Evolutionary conservation across 1,140 invertebrate species (phyloP).

Genomic region (Aporrectodea caliginosa): DNA sequence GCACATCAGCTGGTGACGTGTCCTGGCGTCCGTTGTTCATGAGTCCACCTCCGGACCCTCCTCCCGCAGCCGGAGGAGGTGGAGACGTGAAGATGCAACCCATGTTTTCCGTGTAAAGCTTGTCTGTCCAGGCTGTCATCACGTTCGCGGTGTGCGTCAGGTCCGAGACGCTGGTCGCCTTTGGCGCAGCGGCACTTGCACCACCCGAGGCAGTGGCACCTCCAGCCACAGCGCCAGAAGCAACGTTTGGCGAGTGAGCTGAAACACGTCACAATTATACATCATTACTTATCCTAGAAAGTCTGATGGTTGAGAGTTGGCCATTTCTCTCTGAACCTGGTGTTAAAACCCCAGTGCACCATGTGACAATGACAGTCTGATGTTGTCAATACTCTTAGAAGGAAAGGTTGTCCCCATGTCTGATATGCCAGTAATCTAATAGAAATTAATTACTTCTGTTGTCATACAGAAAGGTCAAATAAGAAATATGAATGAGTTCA

Average conservation of each 20-base stretch:
- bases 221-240: neutral
- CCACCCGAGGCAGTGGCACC: neutral
- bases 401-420: too few relatives aligned
- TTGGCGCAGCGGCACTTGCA: conserved; percentile 16
- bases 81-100: conserved; percentile 33
- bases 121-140: conserved; percentile 13
- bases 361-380: too few relatives aligned
- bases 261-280: neutral
- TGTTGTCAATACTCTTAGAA: too few relatives aligned
- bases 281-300: neutral
- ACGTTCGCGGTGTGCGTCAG: neutral
- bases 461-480: too few relatives aligned
- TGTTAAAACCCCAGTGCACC: too few relatives aligned
- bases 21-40: conserved; percentile 82
- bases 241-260: neutral
- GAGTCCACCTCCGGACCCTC: conserved; percentile 45
- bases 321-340: too few relatives aligned
- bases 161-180: neutral
- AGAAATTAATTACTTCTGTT: too few relatives aligned
- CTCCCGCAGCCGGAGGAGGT: conserved; percentile 43
- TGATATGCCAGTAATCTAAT: too few relatives aligned
- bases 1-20: conserved; percentile 70
- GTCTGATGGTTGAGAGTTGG: neutral
- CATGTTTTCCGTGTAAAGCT: conserved; percentile 24
- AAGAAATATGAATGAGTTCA: too few relatives aligned